Conservation (phyloP, 30 jellyfish, hydroid and myxozoan species). For the Aurelia sp. region DNA sequence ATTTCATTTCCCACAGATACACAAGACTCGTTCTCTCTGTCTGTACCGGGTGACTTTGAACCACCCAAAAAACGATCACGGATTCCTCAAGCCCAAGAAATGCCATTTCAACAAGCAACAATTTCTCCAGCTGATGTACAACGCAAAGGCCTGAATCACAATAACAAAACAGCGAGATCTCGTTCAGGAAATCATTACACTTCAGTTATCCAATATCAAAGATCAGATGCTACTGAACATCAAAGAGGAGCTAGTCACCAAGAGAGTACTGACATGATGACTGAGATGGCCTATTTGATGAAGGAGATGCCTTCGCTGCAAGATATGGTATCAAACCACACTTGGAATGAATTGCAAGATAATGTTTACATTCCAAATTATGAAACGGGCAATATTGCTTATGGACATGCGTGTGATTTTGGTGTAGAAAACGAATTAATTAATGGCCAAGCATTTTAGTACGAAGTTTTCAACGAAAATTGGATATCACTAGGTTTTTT, state of each 20-base stretch:
- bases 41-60: too few species aligned
- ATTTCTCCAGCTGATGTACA: too few species aligned
- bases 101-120: too few species aligned
- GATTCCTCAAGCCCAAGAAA: too few species aligned
- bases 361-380: not conserved
- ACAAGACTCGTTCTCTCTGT: too few species aligned
- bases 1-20: too few species aligned
- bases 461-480: too few species aligned
- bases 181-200: not conserved
- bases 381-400: not conserved
- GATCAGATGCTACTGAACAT: not conserved
- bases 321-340: slow-evolving; percentile 41
- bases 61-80: too few species aligned
- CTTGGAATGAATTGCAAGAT: slow-evolving; percentile 49
- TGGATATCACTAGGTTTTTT: too few species aligned
- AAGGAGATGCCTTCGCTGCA: slow-evolving; percentile 48
- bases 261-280: not conserved
- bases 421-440: not conserved
- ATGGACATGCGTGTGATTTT: not conserved
- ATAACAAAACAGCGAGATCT: too few species aligned
- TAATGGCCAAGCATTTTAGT: not conserved
- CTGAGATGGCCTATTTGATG: slow-evolving; percentile 4
- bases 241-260: not conserved
- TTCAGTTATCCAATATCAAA: slow-evolving; percentile 2
- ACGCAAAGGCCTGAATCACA: too few species aligned